Percentiles rank a stretch among this genome's conserved stretches.
phyloP scores from a whole-genome alignment of 2,797 vertebrate species.

The Euthynnus affinis region DNA sequence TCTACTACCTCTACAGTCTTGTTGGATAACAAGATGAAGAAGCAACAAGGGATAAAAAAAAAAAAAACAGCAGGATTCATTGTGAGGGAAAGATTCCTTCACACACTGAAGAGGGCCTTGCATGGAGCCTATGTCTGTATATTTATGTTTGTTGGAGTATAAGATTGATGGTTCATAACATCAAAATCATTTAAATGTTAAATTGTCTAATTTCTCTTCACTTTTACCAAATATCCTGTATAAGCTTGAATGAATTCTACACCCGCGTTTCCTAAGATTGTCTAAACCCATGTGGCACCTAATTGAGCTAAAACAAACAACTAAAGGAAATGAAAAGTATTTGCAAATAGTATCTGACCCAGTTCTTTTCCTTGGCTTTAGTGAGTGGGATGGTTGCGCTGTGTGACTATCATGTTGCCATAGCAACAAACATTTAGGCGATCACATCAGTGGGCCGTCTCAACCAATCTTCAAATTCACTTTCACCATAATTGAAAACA shows the following conservation, averaged over 20 bases:
- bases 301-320: conserved; percentile 23
- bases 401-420: conserved; percentile 49
- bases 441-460: conserved; percentile 9
- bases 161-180: not conserved
- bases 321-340: conserved; percentile 29
- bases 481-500: conserved; percentile 12
- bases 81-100: conserved; percentile 8
- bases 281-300: conserved; percentile 15
- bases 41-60: conserved; percentile 15
- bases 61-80: conserved; percentile 31
- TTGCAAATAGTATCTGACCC: conserved; percentile 34
- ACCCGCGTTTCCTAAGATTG: conserved; percentile 6
- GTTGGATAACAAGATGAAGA: conserved; percentile 28
- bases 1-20: conserved; percentile 16
- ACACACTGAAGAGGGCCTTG: not conserved
- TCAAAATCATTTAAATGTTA: not conserved
- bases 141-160: conserved; percentile 3
- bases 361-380: conserved; percentile 25
- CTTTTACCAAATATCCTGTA: not conserved
- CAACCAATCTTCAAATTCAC: not conserved
- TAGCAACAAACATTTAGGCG: conserved; percentile 48
- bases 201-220: conserved; percentile 11
- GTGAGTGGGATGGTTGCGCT: not conserved
- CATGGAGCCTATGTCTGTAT: conserved; percentile 2
- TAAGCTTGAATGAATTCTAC: not conserved